Conservation (phyloP, 1,140 invertebrate genomes). For the Dermatophagoides farinae region DNA sequence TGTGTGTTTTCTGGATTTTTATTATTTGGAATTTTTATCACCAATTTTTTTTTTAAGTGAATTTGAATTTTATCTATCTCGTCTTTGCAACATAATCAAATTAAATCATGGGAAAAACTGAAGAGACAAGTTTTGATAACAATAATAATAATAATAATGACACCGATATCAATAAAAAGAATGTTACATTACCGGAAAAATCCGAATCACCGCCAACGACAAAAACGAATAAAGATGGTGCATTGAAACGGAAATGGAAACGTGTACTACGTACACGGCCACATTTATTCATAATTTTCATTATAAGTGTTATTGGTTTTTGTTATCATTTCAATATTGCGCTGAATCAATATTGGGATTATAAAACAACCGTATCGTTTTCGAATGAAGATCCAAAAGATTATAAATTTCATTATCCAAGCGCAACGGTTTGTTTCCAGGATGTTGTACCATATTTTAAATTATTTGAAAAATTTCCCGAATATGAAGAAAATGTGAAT, state of each 20-base stretch:
- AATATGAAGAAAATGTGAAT: slow-evolving; percentile 6
- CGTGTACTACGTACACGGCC: not conserved
- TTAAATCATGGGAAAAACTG: not conserved
- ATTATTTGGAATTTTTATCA: no score
- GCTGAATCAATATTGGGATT: slow-evolving; percentile 4
- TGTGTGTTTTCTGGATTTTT: no score
- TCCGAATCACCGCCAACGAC: not conserved
- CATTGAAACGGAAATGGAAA: not conserved
- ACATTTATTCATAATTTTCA: slow-evolving; percentile 10
- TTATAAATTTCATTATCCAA: slow-evolving; percentile 7
- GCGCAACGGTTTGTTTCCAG: slow-evolving; percentile 4
- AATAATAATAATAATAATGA: not conserved
- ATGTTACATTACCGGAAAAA: not conserved
- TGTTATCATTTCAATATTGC: slow-evolving; percentile 11
- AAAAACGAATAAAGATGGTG: not conserved
- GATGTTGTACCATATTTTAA: slow-evolving; percentile 9
- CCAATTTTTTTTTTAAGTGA: no score
- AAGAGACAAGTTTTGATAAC: not conserved
- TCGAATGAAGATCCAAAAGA: slow-evolving; percentile 3
- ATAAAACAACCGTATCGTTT: slow-evolving; percentile 3
- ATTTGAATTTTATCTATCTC: no score
- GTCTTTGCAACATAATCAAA: not conserved
- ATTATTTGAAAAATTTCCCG: not conserved
- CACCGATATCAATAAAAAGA: not conserved
- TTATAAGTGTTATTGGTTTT: slow-evolving; percentile 5